Evolutionary conservation across 2,113 vertebrate genomes (phyloP).

Genomic region (Chloropsis cyanopogon): DNA sequence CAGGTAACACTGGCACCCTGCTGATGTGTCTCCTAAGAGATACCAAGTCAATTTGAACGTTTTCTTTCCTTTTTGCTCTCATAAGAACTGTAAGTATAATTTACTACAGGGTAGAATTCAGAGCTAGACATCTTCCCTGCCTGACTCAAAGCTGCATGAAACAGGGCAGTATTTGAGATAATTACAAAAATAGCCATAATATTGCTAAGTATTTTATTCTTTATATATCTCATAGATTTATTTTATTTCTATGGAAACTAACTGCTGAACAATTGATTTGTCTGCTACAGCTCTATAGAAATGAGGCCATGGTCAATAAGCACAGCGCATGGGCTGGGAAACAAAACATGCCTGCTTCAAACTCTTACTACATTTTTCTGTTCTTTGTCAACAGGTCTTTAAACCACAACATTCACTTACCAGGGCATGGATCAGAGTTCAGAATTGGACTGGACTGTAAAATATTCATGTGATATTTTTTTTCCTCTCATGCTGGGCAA

Average conservation of each 20-base stretch:
- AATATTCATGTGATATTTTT: accelerated
- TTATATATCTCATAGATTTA: neutral
- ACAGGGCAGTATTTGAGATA: neutral
- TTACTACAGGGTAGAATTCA: neutral
- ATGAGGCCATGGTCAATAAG: neutral
- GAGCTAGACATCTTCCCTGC: neutral
- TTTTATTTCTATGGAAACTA: neutral
- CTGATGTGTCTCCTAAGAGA: neutral
- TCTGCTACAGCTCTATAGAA: neutral
- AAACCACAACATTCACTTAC: neutral
- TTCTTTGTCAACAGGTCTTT: neutral
- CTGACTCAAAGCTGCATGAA: neutral
- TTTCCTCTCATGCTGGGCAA: neutral
- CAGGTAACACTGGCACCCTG: neutral
- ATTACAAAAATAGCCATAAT: neutral
- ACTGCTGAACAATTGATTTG: neutral
- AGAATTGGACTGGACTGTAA: neutral
- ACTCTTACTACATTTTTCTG: neutral
- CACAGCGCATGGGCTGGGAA: neutral
- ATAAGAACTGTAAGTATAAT: neutral
- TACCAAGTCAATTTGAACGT: neutral
- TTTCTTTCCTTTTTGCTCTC: neutral
- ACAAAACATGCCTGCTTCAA: neutral
- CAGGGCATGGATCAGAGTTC: neutral
- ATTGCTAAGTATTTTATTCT: neutral